phyloP scores from a whole-genome alignment of 2,113 vertebrate genomes.

The Toxostoma redivivum region DNA sequence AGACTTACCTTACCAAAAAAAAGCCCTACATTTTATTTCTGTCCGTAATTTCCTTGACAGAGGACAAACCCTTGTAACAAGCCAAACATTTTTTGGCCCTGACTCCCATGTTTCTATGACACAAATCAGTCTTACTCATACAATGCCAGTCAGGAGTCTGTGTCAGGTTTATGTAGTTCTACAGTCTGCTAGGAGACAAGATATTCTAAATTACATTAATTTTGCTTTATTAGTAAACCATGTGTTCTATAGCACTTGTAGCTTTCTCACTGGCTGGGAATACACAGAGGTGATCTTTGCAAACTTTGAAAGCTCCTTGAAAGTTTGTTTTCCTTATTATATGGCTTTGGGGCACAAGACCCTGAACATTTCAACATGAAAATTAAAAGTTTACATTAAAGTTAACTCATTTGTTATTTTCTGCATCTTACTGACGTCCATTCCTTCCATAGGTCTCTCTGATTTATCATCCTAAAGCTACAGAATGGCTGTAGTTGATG shows the following conservation, averaged over 20 bases:
- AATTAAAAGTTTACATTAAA: constrained; percentile 4
- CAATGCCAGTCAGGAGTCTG: neutral
- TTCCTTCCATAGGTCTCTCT: neutral
- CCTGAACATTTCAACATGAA: neutral
- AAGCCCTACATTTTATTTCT: neutral
- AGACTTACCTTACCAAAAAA: neutral
- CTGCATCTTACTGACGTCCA: neutral
- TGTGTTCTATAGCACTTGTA: neutral
- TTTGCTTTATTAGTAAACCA: neutral
- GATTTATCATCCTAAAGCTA: constrained; percentile 43
- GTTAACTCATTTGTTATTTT: constrained; percentile 26
- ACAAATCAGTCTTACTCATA: neutral
- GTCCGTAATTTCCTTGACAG: neutral
- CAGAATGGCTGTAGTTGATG: constrained; percentile 17
- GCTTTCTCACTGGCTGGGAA: neutral
- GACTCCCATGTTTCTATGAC: neutral
- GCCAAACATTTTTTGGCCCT: neutral
- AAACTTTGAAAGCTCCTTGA: neutral
- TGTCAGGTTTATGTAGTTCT: neutral
- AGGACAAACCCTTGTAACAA: neutral
- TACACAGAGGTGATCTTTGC: neutral
- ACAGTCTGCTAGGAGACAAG: neutral
- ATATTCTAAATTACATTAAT: neutral
- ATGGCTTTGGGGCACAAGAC: neutral
- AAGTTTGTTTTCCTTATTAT: neutral